A percentile compares a stretch with the other conserved stretches of the same genome.
Evolutionary conservation across 2,888 invertebrate species (phyloP).

Genomic region (Apeira syringaria): DNA sequence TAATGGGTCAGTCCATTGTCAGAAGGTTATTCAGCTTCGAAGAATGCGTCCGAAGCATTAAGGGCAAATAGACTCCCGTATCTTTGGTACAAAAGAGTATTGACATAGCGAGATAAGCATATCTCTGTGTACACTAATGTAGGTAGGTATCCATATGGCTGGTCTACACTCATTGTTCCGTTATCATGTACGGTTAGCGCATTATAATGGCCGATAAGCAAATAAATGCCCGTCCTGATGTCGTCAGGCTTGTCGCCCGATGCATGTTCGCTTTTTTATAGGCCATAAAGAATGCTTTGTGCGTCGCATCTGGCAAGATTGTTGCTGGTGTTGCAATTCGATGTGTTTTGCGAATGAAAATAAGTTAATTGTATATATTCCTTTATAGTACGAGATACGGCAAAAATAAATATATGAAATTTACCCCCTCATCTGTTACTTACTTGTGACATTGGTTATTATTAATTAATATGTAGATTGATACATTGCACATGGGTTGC

Average conservation of each 20-base stretch:
- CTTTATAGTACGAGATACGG: too few relatives aligned
- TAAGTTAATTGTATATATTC: neutral
- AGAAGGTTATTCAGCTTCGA: constrained; percentile 65
- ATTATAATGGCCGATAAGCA: constrained; percentile 74
- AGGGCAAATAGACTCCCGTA: constrained; percentile 77
- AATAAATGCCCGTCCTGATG: constrained; percentile 60
- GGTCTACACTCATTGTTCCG: constrained; percentile 77
- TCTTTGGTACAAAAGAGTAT: constrained; percentile 80
- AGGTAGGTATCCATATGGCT: constrained; percentile 59
- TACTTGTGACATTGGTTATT: too few relatives aligned
- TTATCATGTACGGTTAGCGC: constrained; percentile 75
- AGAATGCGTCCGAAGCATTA: constrained; percentile 75
- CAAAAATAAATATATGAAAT: too few relatives aligned
- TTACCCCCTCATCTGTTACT: too few relatives aligned
- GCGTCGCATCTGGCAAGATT: constrained; percentile 17
- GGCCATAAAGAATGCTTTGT: constrained; percentile 33
- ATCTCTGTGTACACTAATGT: constrained; percentile 70
- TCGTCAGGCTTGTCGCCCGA: constrained; percentile 39
- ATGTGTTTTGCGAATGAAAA: neutral
- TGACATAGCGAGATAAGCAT: constrained; percentile 77
- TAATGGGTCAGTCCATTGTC: constrained; percentile 71
- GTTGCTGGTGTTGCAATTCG: constrained; percentile 4
- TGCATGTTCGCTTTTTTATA: constrained; percentile 31
- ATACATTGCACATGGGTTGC: too few relatives aligned
- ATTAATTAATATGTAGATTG: too few relatives aligned